These are phyloP conservation scores for Eudemis profundana DNA, from an alignment of 2,888 invertebrate genomes.

Conservation along the genomic window DNA sequence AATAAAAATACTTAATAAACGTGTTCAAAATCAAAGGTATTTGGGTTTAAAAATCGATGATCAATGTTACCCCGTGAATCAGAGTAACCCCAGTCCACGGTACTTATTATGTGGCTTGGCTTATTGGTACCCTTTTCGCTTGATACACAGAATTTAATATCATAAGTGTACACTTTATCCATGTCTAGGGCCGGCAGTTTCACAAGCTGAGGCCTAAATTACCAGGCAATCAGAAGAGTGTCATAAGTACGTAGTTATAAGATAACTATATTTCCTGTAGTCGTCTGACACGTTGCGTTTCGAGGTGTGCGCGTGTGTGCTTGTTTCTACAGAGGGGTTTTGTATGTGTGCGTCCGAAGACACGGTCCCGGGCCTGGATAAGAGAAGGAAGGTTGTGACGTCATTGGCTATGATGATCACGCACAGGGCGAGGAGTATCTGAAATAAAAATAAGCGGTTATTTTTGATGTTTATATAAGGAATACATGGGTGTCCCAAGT, in stretches of 20 bases:
- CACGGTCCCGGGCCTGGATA: constrained; percentile 31
- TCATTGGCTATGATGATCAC: constrained; percentile 47
- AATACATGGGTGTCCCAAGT: not conserved
- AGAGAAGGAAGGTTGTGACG: constrained; percentile 50
- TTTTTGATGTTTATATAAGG: not conserved
- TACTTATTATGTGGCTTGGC: too few species aligned
- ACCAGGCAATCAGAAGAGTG: not conserved
- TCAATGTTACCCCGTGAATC: too few species aligned
- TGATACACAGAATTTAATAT: not conserved
- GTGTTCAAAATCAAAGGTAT: too few species aligned
- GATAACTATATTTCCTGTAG: constrained; percentile 74
- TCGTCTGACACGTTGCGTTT: constrained; percentile 64
- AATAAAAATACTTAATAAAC: too few species aligned
- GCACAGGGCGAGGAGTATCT: constrained; percentile 54
- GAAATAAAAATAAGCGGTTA: constrained; percentile 50
- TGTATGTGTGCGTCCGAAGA: constrained; percentile 2
- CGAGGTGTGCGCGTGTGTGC: constrained; percentile 30
- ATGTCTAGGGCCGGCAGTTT: not conserved
- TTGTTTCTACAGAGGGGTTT: not conserved
- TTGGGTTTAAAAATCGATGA: too few species aligned
- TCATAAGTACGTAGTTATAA: constrained; percentile 78
- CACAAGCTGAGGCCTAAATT: not conserved
- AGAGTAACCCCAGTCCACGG: too few species aligned
- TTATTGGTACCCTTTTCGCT: too few species aligned
- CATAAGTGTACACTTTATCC: not conserved